Evolutionary conservation across 2,888 invertebrate genomes (phyloP).

Genomic region (Phortica magna): DNA sequence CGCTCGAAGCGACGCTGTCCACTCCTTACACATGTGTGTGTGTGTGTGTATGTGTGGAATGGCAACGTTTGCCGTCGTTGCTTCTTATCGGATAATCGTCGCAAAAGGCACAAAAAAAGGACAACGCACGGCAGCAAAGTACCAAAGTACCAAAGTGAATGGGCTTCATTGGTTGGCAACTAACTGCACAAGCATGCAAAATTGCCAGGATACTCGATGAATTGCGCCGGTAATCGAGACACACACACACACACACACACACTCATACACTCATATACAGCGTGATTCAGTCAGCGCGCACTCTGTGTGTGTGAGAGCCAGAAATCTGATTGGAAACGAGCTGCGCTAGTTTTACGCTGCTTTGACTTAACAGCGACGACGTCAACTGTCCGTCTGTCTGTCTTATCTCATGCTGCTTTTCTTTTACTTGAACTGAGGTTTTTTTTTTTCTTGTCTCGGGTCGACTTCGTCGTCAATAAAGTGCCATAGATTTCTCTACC

Average conservation of each 20-base stretch:
- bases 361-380: too few species aligned
- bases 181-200: neutral
- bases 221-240: constrained; percentile 27
- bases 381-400: constrained; percentile 20
- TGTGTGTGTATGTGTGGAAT: constrained; percentile 47
- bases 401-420: constrained; percentile 27
- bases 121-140: neutral
- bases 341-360: neutral
- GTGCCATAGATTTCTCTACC: neutral
- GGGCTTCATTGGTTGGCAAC: neutral
- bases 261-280: neutral
- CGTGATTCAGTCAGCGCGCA: too few species aligned
- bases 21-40: constrained; percentile 7
- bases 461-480: constrained; percentile 7
- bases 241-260: constrained; percentile 4
- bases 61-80: constrained; percentile 4
- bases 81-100: constrained; percentile 15
- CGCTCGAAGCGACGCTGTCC: neutral
- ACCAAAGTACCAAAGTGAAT: neutral
- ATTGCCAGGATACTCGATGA: constrained; percentile 10
- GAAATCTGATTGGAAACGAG: constrained; percentile 16
- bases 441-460: neutral
- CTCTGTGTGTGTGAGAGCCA: constrained; percentile 50
- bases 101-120: neutral
- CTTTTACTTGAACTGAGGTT: neutral